These are phyloP conservation scores for Alloscopus bannaensis DNA, from an alignment of 2,888 invertebrate species.

Conservation along the genomic window DNA sequence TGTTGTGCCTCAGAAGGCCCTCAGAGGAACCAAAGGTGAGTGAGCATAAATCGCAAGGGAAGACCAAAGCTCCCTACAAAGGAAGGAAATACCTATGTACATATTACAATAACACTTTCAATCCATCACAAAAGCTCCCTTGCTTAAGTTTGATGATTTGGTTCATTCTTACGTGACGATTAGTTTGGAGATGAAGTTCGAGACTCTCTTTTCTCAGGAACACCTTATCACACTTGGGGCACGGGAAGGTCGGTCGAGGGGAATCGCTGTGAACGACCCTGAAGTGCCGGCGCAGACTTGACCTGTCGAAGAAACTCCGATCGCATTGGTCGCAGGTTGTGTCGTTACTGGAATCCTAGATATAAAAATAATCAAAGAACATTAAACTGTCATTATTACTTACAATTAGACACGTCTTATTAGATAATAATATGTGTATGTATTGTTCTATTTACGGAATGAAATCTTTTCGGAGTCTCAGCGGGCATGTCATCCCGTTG, in stretches of 20 bases:
- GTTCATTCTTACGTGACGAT: too few relatives aligned
- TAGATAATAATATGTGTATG: neutral
- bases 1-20: conserved; percentile 24
- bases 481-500: neutral
- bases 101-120: too few relatives aligned
- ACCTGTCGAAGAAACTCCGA: neutral
- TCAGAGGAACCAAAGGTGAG: neutral
- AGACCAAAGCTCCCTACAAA: neutral
- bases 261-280: conserved; percentile 1
- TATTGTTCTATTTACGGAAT: neutral
- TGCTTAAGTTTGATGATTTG: too few relatives aligned
- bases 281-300: conserved; percentile 24
- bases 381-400: neutral
- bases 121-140: too few relatives aligned
- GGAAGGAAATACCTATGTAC: too few relatives aligned
- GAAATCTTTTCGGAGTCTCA: neutral
- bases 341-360: too few relatives aligned
- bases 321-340: too few relatives aligned
- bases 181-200: conserved; percentile 1
- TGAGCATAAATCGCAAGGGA: conserved; percentile 7
- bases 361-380: neutral
- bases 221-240: conserved; percentile 10
- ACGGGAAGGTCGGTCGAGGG: neutral
- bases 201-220: neutral
- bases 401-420: neutral